Evolutionary conservation across 1,140 invertebrate genomes (phyloP).

Genomic region (Alviniconcha marisindica): DNA sequence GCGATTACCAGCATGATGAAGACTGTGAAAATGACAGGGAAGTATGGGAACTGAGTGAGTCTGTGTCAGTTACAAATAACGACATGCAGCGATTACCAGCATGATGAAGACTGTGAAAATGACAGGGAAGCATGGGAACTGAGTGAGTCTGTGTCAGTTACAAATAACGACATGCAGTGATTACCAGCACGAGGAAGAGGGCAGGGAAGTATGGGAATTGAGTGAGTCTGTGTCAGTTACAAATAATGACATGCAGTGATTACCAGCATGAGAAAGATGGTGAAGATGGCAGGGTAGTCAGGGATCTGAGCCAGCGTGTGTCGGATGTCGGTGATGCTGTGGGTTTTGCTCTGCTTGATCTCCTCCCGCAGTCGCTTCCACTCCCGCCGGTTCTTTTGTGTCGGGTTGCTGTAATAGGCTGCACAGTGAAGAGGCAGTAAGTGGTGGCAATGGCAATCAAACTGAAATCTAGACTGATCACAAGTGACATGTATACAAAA

Average conservation of each 20-base stretch:
- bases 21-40: too few relatives aligned
- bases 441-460: background rate
- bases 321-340: constrained; percentile 51
- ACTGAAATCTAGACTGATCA: background rate
- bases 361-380: constrained; percentile 59
- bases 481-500: background rate
- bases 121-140: too few relatives aligned
- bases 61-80: too few relatives aligned
- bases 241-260: too few relatives aligned
- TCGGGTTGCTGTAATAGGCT: constrained; percentile 61
- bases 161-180: too few relatives aligned
- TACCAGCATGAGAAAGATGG: constrained; percentile 56
- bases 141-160: too few relatives aligned
- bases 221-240: too few relatives aligned
- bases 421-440: background rate
- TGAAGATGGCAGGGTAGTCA: constrained; percentile 57
- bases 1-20: background rate
- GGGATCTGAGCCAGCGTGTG: constrained; percentile 49
- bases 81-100: too few relatives aligned
- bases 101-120: background rate
- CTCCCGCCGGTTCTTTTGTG: constrained; percentile 43
- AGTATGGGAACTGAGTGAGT: too few relatives aligned
- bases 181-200: too few relatives aligned
- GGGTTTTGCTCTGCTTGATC: constrained; percentile 39
- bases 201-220: too few relatives aligned